Evolutionary conservation across 2,888 invertebrate species (phyloP), one percentile per base, ranked within the genome.

Genomic region (Clepsis dumicolana): DNA sequence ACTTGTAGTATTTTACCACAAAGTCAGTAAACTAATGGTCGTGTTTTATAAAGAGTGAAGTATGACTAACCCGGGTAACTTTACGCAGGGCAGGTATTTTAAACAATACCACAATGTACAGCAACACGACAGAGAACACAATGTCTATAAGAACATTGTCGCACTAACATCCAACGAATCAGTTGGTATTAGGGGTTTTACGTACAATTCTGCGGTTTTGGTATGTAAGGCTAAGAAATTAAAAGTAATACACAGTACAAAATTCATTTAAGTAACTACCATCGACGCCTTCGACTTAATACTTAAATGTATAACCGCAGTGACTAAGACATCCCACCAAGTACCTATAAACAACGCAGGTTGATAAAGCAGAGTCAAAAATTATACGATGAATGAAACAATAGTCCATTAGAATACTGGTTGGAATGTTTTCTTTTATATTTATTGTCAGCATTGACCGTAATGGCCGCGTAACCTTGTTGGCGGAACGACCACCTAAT

Each of bases 401-500:
- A 78, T 78, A 75, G 48, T 25, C 27, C 35, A 74, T 73, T 73
- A 69, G 71, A 65, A 68, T 74, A 71, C 54, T 65, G 68, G 68
- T 63, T 57, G 69, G 29, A 57, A 52, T 41, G 52, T 44, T 21
- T 38, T 59, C 38, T 59, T 57, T 53, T 14, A 24, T 63, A 70
- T 70, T 64, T 63, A 68, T 50, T 71, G 73, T 71, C 73, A 71
- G 62, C 64, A 63, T 60, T 64, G 77, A 74, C 67, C 75, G 72
- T 70, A 75, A 76, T 78, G 80, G 80, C 82, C 80, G 80, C 79
- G 80, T 81, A 85, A 85, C 88, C 88, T 89, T 88, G 87, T 79
- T 78, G 80, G 79, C 74, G 75, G 77, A 77, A 80, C 81, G 78
- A 75, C 79, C n/a, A n/a, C n/a, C n/a, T 84, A 83, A 85, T 86